Percentiles rank a stretch among this genome's conserved stretches.
phyloP scores from a whole-genome alignment of 2,888 invertebrate species.

The Spodoptera littoralis region DNA sequence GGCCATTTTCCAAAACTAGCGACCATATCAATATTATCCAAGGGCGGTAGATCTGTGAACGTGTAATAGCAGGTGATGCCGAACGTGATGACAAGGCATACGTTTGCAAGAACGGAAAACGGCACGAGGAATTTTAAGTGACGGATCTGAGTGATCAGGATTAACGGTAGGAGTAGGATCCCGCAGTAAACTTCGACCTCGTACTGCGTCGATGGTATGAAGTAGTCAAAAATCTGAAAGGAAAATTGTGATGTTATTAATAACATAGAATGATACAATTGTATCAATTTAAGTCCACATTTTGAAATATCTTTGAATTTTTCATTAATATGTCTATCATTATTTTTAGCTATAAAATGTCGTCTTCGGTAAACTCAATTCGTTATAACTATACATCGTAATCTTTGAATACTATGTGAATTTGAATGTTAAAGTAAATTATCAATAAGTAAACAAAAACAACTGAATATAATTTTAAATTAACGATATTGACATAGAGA shows the following conservation, averaged over 20 bases:
- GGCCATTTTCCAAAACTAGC: slow-evolving; percentile 90
- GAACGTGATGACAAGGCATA: slow-evolving; percentile 93
- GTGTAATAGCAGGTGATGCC: slow-evolving; percentile 94
- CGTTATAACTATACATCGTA: too few species aligned
- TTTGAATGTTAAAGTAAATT: background rate
- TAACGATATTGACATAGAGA: too few species aligned
- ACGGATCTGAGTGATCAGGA: slow-evolving; percentile 91
- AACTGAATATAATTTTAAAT: too few species aligned
- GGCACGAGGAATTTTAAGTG: slow-evolving; percentile 95
- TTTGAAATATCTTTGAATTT: too few species aligned
- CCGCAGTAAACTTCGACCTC: slow-evolving; percentile 90
- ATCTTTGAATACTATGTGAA: too few species aligned
- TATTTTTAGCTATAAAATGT: too few species aligned
- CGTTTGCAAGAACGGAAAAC: slow-evolving; percentile 95
- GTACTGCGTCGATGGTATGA: slow-evolving; percentile 74
- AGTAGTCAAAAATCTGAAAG: slow-evolving; percentile 87
- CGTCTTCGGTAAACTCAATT: too few species aligned
- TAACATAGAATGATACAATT: too few species aligned
- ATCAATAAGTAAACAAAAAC: too few species aligned
- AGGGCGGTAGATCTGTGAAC: slow-evolving; percentile 85
- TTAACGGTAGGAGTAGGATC: slow-evolving; percentile 90
- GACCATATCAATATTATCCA: slow-evolving; percentile 70
- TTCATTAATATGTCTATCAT: too few species aligned
- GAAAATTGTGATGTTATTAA: slow-evolving; percentile 12
- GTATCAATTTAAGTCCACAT: too few species aligned